Evolutionary conservation across 1,140 invertebrate genomes (phyloP).

Genomic region (Bathynomus jamesi): DNA sequence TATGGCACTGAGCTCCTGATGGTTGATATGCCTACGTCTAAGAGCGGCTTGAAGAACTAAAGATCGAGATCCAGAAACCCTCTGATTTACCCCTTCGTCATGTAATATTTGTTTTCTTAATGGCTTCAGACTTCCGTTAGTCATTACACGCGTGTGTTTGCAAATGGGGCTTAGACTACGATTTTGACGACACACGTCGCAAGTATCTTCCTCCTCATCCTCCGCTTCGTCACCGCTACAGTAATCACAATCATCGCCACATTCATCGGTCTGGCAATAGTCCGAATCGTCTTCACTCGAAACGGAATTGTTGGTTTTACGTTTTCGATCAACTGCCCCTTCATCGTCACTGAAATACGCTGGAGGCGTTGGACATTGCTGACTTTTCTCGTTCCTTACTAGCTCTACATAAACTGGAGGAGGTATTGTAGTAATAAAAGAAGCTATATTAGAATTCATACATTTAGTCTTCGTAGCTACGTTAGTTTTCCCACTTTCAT

Average conservation of each 20-base stretch:
- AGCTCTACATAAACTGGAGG: neutral
- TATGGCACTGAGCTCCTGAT: conserved; percentile 25
- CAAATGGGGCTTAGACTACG: conserved; percentile 9
- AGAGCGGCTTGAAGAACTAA: conserved; percentile 14
- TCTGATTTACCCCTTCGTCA: neutral
- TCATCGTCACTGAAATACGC: neutral
- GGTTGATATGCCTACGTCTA: conserved; percentile 17
- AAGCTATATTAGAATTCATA: neutral
- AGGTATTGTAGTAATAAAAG: neutral
- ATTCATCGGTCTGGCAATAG: conserved; percentile 32
- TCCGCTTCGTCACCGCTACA: conserved; percentile 29
- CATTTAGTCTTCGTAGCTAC: neutral
- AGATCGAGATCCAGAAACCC: conserved; percentile 1
- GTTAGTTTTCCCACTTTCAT: too few species aligned
- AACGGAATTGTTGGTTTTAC: neutral
- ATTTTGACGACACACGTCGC: conserved; percentile 20
- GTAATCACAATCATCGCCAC: conserved; percentile 27
- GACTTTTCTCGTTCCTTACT: neutral
- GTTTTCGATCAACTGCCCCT: neutral
- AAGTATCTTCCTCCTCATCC: conserved; percentile 21
- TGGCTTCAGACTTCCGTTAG: conserved; percentile 29
- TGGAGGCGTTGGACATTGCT: neutral
- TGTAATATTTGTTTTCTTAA: neutral
- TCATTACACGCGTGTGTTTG: conserved; percentile 28
- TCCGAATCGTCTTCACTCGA: conserved; percentile 13